phyloP scores from a whole-genome alignment of 2,888 invertebrate genomes.

The Bhutanitis thaidina region DNA sequence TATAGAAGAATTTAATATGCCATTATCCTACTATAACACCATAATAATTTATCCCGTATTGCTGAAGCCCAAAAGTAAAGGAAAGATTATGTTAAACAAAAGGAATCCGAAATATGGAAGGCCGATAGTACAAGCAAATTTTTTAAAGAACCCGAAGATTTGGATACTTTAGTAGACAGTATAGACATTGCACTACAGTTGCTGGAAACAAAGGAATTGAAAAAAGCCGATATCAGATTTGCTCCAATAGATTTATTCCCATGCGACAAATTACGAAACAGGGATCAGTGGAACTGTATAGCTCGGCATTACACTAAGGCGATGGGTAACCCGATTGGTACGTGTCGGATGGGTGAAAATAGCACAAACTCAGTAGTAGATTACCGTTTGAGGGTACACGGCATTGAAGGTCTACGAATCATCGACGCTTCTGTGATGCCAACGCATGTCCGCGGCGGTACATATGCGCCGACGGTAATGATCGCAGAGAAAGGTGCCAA shows the following conservation, averaged over 20 bases:
- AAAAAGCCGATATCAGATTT: conserved; percentile 63
- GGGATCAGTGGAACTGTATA: conserved; percentile 74
- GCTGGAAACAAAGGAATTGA: conserved; percentile 68
- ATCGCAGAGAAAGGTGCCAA: conserved; percentile 71
- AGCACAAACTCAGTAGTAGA: conserved; percentile 64
- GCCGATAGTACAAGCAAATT: conserved; percentile 67
- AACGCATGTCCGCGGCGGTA: conserved; percentile 61
- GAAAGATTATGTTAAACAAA: conserved; percentile 64
- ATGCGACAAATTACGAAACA: conserved; percentile 61
- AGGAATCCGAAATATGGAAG: conserved; percentile 70
- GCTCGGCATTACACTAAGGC: conserved; percentile 72
- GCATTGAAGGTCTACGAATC: conserved; percentile 65
- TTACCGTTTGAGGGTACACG: conserved; percentile 60
- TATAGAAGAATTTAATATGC: conserved; percentile 62
- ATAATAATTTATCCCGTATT: conserved; percentile 64
- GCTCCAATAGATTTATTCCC: conserved; percentile 69
- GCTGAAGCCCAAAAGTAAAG: conserved; percentile 66
- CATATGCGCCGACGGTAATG: conserved; percentile 67
- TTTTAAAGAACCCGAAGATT: conserved; percentile 70
- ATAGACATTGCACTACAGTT: conserved; percentile 69
- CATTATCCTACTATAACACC: conserved; percentile 68
- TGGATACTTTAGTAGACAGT: conserved; percentile 65
- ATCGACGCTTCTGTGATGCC: conserved; percentile 74
- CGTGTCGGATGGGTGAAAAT: conserved; percentile 70
- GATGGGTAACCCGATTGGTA: conserved; percentile 66